Evolutionary conservation across 2,113 vertebrate species (phyloP).

Genomic region (Nematolebias whitei): DNA sequence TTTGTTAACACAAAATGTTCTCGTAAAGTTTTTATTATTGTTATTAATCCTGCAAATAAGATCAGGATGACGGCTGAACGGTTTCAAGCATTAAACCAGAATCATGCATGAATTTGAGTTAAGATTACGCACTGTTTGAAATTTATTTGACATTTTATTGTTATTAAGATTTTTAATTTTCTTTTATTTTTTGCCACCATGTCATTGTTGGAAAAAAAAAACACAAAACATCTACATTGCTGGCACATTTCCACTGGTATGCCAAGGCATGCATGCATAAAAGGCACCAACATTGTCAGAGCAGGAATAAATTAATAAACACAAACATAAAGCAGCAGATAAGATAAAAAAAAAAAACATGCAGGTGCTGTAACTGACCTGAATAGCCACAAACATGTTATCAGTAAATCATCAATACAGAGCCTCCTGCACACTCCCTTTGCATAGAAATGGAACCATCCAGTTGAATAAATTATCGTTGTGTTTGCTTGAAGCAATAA

Average conservation of each 20-base stretch:
- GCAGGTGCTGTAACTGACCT: slow-evolving; percentile 14
- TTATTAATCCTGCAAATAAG: too few species aligned
- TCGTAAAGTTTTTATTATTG: too few species aligned
- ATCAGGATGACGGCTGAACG: too few species aligned
- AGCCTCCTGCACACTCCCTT: background rate
- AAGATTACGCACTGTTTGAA: background rate
- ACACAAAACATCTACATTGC: background rate
- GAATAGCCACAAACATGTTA: slow-evolving; percentile 34
- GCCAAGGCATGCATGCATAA: slow-evolving; percentile 3
- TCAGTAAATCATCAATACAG: slow-evolving; percentile 31
- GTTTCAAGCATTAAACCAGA: background rate
- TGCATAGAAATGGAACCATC: slow-evolving; percentile 5
- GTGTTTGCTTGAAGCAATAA: slow-evolving; percentile 2
- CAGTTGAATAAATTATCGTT: slow-evolving; percentile 15
- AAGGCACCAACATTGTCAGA: background rate
- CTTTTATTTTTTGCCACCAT: too few species aligned
- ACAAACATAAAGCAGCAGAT: slow-evolving; percentile 8
- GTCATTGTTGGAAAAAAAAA: too few species aligned
- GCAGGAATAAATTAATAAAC: slow-evolving; percentile 13
- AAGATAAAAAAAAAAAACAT: slow-evolving; percentile 1
- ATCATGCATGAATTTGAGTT: background rate
- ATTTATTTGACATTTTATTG: background rate
- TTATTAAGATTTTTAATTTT: background rate
- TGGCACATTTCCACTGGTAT: background rate
- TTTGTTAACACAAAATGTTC: too few species aligned